Base-by-base conservation (phyloP, 2,888 invertebrate genomes). In the Mesoligia furuncula region DNA sequence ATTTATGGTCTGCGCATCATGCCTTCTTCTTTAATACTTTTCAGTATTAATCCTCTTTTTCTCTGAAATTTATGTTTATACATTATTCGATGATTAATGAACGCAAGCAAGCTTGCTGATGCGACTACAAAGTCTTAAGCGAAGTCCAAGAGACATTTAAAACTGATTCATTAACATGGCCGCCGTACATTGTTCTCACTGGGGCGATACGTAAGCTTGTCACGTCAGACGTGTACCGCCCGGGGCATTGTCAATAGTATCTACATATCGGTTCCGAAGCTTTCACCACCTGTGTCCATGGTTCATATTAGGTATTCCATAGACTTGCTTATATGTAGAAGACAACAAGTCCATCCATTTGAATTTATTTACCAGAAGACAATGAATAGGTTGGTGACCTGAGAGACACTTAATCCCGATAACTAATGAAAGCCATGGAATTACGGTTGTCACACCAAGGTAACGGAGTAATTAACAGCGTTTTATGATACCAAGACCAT, bases 191-290 rank as follows among this genome's bases (percentile, higher is more conserved):
- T 70, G 17, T 27, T 75, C 27, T 70, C 72, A 57, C 27, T 57
- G 51, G n/a, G 42, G 48, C 71, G n/a, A 67, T 84, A 48, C 73
- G 62, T 84, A 48, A 42, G 66, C 9, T 62, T 70, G 69, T 57
- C 73, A 76, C 76, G 45, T 73, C 57, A 65, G 45, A 27, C 42
- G 57, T 45, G 69, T 84, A 62, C 17, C 59, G 27, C 76, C 62
- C 42, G 36, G 39, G 31, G 75, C 69, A 69, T 45, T 36, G 69
- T 61, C 54, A 36, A 83, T 57, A 69, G 31, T 75, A 42, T 5
- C 31, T 48, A 48, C 48, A 69, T n/a, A 75, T 36, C 20, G n/a
- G 45, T 70, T 75, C 72, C 42, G 36, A 59, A 83, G 48, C 48
- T n/a, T 73, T 62, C 51, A 42, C 31, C 20, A 51, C 24, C 68